Conservation (phyloP, 2,113 vertebrate species). For the Aix galericulata region DNA sequence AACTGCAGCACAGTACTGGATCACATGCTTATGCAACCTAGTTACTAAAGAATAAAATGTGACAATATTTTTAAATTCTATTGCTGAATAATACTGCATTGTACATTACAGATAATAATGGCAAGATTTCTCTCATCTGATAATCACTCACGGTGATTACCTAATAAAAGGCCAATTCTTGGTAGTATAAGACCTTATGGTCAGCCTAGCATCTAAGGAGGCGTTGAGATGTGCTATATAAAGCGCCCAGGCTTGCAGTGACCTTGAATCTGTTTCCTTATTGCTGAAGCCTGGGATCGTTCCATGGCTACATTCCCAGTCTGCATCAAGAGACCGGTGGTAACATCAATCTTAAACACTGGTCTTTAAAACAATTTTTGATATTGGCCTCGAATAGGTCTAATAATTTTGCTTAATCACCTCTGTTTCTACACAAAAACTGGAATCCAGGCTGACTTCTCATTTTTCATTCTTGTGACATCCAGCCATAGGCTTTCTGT, state of each 20-base stretch:
- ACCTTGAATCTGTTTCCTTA: conserved; percentile 66
- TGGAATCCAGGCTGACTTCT: conserved; percentile 26
- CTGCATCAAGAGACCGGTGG: conserved; percentile 49
- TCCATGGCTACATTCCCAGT: conserved; percentile 68
- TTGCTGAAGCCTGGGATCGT: conserved; percentile 49
- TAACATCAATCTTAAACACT: conserved; percentile 10
- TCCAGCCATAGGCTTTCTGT: conserved; percentile 3
- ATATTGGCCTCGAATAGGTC: conserved; percentile 54
- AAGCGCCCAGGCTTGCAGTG: conserved; percentile 36
- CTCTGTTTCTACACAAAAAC: conserved; percentile 50
- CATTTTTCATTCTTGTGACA: conserved; percentile 55
- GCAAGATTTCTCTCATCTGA: conserved; percentile 40
- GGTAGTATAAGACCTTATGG: conserved; percentile 63
- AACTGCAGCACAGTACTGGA: conserved; percentile 51
- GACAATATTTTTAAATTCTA: conserved; percentile 45
- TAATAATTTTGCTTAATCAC: conserved; percentile 66
- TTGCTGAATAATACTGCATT: conserved; percentile 58
- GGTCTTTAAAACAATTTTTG: conserved; percentile 47
- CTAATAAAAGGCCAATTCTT: conserved; percentile 60
- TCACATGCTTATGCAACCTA: conserved; percentile 21
- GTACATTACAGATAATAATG: conserved; percentile 18
- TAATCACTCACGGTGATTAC: conserved; percentile 47
- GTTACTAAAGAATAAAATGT: conserved; percentile 59
- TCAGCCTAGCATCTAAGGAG: conserved; percentile 49
- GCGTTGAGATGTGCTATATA: conserved; percentile 50